Evolutionary conservation across 2,888 invertebrate genomes (phyloP), one percentile per base, ranked within the genome.

Genomic region (Acleris laterana): DNA sequence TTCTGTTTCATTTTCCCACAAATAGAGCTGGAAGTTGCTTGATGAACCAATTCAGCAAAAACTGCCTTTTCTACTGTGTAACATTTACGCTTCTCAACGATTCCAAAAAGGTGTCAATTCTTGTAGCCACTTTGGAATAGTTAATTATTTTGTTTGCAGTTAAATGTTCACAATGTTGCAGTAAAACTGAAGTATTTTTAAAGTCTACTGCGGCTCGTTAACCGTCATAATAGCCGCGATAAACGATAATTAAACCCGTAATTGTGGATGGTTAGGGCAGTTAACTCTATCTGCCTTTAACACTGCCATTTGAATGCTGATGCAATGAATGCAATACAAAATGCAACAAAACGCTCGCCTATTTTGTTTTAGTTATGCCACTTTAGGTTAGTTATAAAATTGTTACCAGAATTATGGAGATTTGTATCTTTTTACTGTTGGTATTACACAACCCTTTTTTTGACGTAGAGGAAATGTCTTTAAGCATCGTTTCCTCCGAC

Each of bases 231-330:
- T 56, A 20, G 50, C 46, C 7, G 32, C 65, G 55, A 56, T 65
- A 61, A 60, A 65, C 65, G 65, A 55, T 48, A 60, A 65, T 65
- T 60, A 65, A 25, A 61, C 50, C 60, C 49, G 42, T 53, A 53
- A 50, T 19, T 38, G 60, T 44, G 65, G 49, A 42, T 60, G 57
- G 57, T 57, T 28, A 55, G 57, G 57, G 51, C 65, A 25, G 65
- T 65, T 61, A 61, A 49, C 25, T 65, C 55, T 65, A 65, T 65
- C 65, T 60, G 60, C 13, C 50, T 25, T 58, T 46, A 53, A 42
- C 65, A 65, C 55, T 13, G 25, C 44, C 46, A 16, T 50, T 61
- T 50, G 60, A 61, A 51, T 51, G 50, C 50, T 46, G 57, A 57
- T 57, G 46, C 22, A 19, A 25, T 22, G 38, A 11, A 38, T 38